Percentiles rank a stretch among this genome's conserved stretches.
Evolutionary conservation across 1,140 invertebrate genomes (phyloP).

Genomic region (Hestina assimilis): DNA sequence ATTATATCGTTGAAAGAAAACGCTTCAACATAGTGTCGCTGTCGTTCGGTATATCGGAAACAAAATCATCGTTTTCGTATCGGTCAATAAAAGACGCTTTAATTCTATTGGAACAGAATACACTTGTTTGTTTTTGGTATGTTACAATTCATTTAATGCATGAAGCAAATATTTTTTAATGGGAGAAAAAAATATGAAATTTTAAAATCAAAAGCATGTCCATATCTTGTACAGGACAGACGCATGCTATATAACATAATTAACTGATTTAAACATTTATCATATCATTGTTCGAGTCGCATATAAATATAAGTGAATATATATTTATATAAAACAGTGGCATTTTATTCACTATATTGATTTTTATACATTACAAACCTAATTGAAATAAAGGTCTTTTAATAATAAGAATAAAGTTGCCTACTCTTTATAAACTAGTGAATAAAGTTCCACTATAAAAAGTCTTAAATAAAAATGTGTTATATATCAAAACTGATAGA

Average conservation of each 20-base stretch:
- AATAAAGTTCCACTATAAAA: constrained; percentile 2
- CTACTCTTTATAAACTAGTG: background rate
- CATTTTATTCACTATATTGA: constrained; percentile 6
- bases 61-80: too few species aligned
- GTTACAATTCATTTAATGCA: background rate
- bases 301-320: too few species aligned
- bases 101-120: too few species aligned
- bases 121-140: background rate
- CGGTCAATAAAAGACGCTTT: too few species aligned
- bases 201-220: background rate
- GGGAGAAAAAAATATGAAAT: too few species aligned
- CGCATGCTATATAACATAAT: constrained; percentile 45
- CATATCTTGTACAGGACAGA: background rate
- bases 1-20: too few species aligned
- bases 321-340: too few species aligned
- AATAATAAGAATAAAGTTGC: too few species aligned
- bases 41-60: too few species aligned
- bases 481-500: constrained; percentile 52
- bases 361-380: too few species aligned
- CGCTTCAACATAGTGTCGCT: too few species aligned
- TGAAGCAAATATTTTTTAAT: background rate
- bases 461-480: constrained; percentile 32
- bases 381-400: too few species aligned
- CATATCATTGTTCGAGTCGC: constrained; percentile 21
- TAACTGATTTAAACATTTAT: constrained; percentile 42